phyloP scores from a whole-genome alignment of 2,113 vertebrate genomes.

The Psittacula cyanocephala region DNA sequence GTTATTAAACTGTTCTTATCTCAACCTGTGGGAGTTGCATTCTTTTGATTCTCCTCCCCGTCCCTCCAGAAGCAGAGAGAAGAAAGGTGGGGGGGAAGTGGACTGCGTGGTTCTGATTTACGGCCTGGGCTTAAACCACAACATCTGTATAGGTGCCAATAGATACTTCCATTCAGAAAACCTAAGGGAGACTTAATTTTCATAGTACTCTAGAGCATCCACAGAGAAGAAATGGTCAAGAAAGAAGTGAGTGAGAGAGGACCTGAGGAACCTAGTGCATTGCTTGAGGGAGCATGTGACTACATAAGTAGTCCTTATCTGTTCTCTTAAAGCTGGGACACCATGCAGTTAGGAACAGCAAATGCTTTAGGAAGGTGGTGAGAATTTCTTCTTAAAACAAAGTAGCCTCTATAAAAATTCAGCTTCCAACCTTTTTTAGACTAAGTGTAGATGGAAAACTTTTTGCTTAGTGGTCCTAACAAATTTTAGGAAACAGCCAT shows the following conservation, averaged over 20 bases:
- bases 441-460: neutral
- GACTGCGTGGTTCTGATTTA: too few species aligned
- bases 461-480: fast-evolving
- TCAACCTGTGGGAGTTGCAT: too few species aligned
- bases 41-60: too few species aligned
- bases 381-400: neutral
- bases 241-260: fast-evolving
- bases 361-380: neutral
- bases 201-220: neutral
- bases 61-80: too few species aligned
- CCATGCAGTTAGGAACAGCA: neutral
- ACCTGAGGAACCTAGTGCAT: neutral
- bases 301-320: neutral
- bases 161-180: neutral
- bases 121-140: too few species aligned
- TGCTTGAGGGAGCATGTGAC: neutral
- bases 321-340: neutral
- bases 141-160: neutral
- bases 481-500: neutral
- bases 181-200: neutral
- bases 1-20: too few species aligned
- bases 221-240: neutral
- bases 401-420: neutral
- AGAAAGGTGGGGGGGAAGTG: too few species aligned
- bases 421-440: neutral